Conservation (phyloP, 2,888 invertebrate species). For the Tinea semifulvella region DNA sequence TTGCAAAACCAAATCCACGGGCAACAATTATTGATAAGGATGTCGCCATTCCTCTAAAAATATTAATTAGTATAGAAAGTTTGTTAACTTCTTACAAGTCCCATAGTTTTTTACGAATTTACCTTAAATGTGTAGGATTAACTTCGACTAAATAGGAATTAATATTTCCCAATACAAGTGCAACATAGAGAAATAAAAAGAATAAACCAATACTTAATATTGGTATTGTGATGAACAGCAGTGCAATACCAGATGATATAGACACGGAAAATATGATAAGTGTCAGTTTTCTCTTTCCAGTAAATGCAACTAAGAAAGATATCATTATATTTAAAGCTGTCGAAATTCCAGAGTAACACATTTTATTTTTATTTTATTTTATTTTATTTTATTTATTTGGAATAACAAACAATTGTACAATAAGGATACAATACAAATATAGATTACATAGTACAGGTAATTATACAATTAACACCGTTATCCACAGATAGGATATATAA, state of each 20-base stretch:
- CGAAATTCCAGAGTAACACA: constrained; percentile 37
- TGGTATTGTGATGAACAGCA: constrained; percentile 37
- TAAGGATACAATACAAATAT: no score
- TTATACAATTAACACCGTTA: no score
- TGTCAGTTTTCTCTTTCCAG: constrained; percentile 40
- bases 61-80: background rate
- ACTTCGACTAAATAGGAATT: constrained; percentile 49
- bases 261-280: constrained; percentile 33
- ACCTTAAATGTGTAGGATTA: constrained; percentile 52
- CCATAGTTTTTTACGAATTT: no score
- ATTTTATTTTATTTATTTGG: no score
- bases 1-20: constrained; percentile 47
- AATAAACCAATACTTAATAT: constrained; percentile 41
- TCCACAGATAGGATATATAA: no score
- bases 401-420: no score
- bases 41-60: constrained; percentile 47
- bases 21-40: constrained; percentile 49
- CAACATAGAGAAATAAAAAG: constrained; percentile 40
- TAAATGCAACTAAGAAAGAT: constrained; percentile 35
- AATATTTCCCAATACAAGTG: constrained; percentile 41
- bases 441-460: no score
- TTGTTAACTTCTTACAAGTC: no score
- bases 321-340: constrained; percentile 32
- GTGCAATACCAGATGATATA: constrained; percentile 28
- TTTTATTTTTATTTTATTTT: no score